Percentiles rank a stretch among this genome's conserved stretches.
Conservation (phyloP, 1,140 invertebrate species). For the Drosophila dunni region DNA sequence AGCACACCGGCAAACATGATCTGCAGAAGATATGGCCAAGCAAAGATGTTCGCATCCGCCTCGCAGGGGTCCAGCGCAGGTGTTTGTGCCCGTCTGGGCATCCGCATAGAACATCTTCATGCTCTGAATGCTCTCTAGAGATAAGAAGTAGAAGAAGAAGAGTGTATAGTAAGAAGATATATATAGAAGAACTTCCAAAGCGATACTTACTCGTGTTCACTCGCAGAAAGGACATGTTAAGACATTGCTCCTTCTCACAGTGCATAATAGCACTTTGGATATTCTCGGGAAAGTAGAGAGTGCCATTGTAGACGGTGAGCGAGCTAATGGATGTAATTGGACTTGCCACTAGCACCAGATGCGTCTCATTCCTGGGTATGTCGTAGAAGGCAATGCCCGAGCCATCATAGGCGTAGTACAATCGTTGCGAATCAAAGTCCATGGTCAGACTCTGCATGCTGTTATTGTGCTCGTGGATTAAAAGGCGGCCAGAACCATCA, state of each 20-base stretch:
- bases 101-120: constrained; percentile 90
- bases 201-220: constrained; percentile 86
- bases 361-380: constrained; percentile 85
- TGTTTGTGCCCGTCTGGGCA: constrained; percentile 86
- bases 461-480: constrained; percentile 65
- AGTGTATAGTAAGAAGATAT: not conserved
- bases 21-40: constrained; percentile 87
- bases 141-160: not conserved
- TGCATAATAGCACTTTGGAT: constrained; percentile 79
- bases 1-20: constrained; percentile 90
- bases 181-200: not conserved
- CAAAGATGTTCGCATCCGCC: constrained; percentile 92
- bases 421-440: constrained; percentile 86
- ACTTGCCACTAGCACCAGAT: constrained; percentile 64
- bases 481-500: constrained; percentile 86
- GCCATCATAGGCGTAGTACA: constrained; percentile 90
- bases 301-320: constrained; percentile 80
- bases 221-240: constrained; percentile 75
- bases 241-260: constrained; percentile 77
- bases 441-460: constrained; percentile 86
- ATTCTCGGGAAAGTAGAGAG: constrained; percentile 80
- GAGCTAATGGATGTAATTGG: constrained; percentile 74
- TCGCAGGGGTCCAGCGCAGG: constrained; percentile 86
- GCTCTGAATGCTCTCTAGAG: constrained; percentile 87
- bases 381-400: constrained; percentile 89